Evolutionary conservation across 2,888 invertebrate species (phyloP).

Genomic region (Thereva unica): DNA sequence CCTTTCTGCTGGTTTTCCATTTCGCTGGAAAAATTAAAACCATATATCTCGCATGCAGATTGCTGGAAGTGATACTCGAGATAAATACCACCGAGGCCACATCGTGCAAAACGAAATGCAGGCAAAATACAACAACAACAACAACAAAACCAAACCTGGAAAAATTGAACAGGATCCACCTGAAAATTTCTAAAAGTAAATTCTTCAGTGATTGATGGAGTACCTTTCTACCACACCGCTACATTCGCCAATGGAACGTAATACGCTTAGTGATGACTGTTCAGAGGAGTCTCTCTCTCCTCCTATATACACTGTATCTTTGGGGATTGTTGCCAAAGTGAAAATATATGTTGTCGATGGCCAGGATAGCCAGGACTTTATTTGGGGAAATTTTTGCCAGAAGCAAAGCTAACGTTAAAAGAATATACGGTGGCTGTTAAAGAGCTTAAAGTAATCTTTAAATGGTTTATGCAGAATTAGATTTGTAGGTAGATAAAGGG

Average conservation of each 20-base stretch:
- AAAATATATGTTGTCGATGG: no score
- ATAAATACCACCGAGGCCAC: slow-evolving; percentile 17
- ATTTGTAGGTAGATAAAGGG: no score
- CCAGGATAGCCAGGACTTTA: no score
- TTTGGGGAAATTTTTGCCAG: no score
- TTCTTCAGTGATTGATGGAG: slow-evolving; percentile 31
- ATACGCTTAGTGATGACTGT: slow-evolving; percentile 11
- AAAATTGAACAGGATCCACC: slow-evolving; percentile 11
- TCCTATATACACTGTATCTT: neutral
- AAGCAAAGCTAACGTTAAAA: no score
- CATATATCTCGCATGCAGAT: slow-evolving; percentile 34
- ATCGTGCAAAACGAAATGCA: neutral
- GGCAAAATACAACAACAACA: no score
- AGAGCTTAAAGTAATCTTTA: no score
- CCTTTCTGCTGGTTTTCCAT: slow-evolving; percentile 7
- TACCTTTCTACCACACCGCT: neutral
- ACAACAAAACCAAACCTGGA: slow-evolving; percentile 1
- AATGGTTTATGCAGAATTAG: no score
- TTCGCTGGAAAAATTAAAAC: slow-evolving; percentile 28
- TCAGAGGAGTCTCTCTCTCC: slow-evolving; percentile 15
- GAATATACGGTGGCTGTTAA: no score
- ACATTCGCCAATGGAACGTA: slow-evolving; percentile 8
- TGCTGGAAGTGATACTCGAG: slow-evolving; percentile 30
- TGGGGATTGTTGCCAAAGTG: neutral
- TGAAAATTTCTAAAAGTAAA: slow-evolving; percentile 30